Evolutionary conservation across 37 sponge, comb jelly and placozoan species (phyloP).

Genomic region (Agelas oroides): DNA sequence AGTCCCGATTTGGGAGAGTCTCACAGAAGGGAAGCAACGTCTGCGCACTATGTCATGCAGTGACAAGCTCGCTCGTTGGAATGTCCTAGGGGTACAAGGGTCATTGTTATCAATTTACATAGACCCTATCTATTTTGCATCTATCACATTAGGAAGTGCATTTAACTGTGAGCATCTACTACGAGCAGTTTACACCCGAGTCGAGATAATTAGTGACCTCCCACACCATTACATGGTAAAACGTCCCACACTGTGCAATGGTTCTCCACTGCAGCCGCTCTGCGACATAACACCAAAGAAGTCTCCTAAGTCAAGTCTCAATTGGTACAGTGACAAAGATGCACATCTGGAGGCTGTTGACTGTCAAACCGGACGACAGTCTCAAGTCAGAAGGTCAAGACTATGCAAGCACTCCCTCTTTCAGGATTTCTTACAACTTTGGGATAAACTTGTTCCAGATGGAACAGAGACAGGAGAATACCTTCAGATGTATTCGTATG

Average conservation of each 20-base stretch:
- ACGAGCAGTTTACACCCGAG: slow-evolving; percentile 82
- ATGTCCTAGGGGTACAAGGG: slow-evolving; percentile 88
- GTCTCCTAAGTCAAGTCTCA: slow-evolving; percentile 59
- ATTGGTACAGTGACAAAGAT: slow-evolving; percentile 86
- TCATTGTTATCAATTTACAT: slow-evolving; percentile 80
- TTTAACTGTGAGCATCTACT: slow-evolving; percentile 76
- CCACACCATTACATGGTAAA: slow-evolving; percentile 51
- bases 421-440: slow-evolving; percentile 67
- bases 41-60: slow-evolving; percentile 94
- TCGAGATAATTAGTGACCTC: slow-evolving; percentile 33
- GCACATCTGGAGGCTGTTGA: slow-evolving; percentile 61
- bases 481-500: too few relatives aligned
- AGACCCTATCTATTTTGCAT: slow-evolving; percentile 86
- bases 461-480: too few relatives aligned
- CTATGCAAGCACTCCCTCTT: slow-evolving; percentile 85
- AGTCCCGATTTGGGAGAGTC: slow-evolving; percentile 83
- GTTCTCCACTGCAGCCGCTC: slow-evolving; percentile 22
- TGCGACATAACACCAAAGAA: slow-evolving; percentile 34
- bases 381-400: slow-evolving; percentile 51
- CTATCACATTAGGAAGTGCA: slow-evolving; percentile 72
- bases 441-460: slow-evolving; percentile 55
- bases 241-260: slow-evolving; percentile 66
- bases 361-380: slow-evolving; percentile 71
- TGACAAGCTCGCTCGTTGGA: slow-evolving; percentile 94
- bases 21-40: slow-evolving; percentile 73